Evolutionary conservation across 2,888 invertebrate genomes (phyloP), one percentile per base, ranked within the genome.

Genomic region (Polyploca ridens): DNA sequence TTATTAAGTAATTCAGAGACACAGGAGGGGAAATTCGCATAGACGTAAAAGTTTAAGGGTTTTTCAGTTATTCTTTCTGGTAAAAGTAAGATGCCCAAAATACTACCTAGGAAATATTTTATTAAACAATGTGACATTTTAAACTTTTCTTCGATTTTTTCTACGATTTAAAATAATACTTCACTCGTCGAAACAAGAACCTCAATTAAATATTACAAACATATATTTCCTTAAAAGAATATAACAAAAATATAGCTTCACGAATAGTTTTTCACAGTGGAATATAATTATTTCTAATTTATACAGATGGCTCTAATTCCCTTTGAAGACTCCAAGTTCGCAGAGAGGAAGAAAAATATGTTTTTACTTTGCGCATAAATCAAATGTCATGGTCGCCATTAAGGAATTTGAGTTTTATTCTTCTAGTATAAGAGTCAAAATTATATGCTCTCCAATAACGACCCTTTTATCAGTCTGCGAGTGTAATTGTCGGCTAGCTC

Each of bases 271-370:
- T 19, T 19, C 54, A 54, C 10, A 54, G 54, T 54, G 54, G 19
- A 54, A 54, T 54, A 54, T 54, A 54, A 54, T 54, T 54, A 54
- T 54, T 54, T 54, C 54, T 54, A 54, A 54, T 54, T 54, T 54
- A 54, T 54, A 54, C 54, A 54, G 19, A 54, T 54, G 54, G 10
- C 54, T 54, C 16, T 3, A 54, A 54, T 54, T 54, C 19, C 49
- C 19, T 16, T 54, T 16, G 10, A 54, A 54, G 54, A 19, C 54
- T 54, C 54, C n/a, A n/a, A 19, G 54, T 54, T 49, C 54, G 19
- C 54, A 19, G 19, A 54, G 54, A 16, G 49, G 49, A 49, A n/a
- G 49, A 49, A 54, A 54, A 54, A 54, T 54, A 54, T 54, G 54
- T 54, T 54, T 54, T 19, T 19, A 54, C 54, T 54, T 54, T 16